These are phyloP conservation scores for Molorchus minor DNA, from an alignment of 2,888 invertebrate genomes.

Conservation along the genomic window DNA sequence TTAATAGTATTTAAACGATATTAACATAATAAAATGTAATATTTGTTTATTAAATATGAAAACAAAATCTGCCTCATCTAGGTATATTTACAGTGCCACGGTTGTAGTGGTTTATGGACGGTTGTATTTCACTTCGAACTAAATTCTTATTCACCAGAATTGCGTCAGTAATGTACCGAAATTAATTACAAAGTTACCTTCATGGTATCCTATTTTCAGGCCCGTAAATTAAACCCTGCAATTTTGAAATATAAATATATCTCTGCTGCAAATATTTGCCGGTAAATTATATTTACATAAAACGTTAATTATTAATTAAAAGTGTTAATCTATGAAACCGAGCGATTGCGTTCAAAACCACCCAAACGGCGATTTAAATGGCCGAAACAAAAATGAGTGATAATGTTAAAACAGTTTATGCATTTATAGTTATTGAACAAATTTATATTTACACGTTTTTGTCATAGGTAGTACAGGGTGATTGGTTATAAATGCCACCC, in stretches of 20 bases:
- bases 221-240: conserved; percentile 24
- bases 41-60: conserved; percentile 39
- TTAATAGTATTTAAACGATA: conserved; percentile 49
- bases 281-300: conserved; percentile 10
- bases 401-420: no score
- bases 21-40: conserved; percentile 39
- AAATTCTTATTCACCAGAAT: conserved; percentile 37
- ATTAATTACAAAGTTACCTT: conserved; percentile 29
- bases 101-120: conserved; percentile 37
- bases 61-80: conserved; percentile 39
- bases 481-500: no score
- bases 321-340: conserved; percentile 3
- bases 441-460: no score
- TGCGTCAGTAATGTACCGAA: conserved; percentile 36
- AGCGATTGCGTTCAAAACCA: neutral
- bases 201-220: conserved; percentile 21
- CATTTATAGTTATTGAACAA: no score
- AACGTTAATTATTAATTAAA: conserved; percentile 14
- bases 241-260: conserved; percentile 24
- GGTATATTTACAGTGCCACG: conserved; percentile 40
- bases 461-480: no score
- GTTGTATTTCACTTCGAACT: conserved; percentile 37
- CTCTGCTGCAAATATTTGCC: conserved; percentile 21
- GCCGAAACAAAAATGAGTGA: no score
- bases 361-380: neutral